Evolutionary conservation across 2,113 vertebrate genomes (phyloP).

Genomic region (Mormoops blainvillei): DNA sequence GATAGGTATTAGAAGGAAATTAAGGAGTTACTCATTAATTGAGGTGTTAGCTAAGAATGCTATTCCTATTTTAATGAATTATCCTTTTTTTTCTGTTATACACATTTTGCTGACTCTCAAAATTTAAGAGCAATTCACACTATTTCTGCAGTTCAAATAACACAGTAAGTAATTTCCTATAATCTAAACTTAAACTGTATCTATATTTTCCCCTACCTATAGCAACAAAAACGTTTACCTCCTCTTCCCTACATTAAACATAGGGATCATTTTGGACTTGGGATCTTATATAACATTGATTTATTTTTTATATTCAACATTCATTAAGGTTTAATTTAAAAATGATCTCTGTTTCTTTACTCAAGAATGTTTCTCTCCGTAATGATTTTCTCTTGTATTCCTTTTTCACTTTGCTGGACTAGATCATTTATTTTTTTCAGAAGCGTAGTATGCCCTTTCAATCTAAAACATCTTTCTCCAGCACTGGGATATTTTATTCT

Average conservation of each 20-base stretch:
- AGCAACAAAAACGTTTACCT: not conserved
- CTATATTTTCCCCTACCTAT: not conserved
- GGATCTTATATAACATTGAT: not conserved
- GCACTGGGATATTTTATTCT: not conserved
- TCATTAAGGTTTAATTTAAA: not conserved
- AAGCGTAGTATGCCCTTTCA: not conserved
- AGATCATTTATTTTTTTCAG: not conserved
- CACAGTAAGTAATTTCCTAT: not conserved
- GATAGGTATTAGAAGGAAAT: not conserved
- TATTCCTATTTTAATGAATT: not conserved
- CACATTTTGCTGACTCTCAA: not conserved
- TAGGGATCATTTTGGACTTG: not conserved
- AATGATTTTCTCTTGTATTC: not conserved
- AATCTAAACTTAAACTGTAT: not conserved
- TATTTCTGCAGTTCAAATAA: not conserved
- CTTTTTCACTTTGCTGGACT: not conserved
- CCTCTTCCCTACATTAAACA: not conserved
- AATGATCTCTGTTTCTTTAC: not conserved
- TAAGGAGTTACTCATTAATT: not conserved
- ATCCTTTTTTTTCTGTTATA: not conserved
- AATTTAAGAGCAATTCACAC: not conserved
- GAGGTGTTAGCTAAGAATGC: not conserved
- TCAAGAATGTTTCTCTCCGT: not conserved
- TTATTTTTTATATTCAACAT: not conserved
- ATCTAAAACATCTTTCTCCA: not conserved